phyloP scores from a whole-genome alignment of 2,113 vertebrate species.

The Struthio camelus region DNA sequence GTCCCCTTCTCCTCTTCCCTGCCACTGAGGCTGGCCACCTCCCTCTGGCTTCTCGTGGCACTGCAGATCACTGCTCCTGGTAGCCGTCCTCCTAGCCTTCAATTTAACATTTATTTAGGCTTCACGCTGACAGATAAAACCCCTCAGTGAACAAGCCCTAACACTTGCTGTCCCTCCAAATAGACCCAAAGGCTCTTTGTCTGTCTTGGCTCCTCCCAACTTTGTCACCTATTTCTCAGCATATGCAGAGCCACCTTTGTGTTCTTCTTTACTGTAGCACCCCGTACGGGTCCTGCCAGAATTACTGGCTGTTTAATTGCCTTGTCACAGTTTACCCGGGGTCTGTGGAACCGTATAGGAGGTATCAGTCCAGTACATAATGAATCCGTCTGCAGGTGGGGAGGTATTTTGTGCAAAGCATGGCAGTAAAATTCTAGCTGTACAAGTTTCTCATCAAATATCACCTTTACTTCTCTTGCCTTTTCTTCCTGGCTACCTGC shows the following conservation, averaged over 20 bases:
- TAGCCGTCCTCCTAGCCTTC: too few species aligned
- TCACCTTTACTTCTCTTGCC: neutral
- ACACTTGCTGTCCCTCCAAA: neutral
- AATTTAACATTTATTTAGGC: neutral
- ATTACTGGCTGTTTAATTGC: neutral
- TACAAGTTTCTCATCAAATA: too few species aligned
- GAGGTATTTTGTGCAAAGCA: neutral
- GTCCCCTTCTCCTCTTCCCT: neutral
- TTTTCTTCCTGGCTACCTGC: neutral
- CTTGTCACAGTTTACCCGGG: neutral
- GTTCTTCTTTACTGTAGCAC: rapidly evolving
- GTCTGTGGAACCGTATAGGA: neutral
- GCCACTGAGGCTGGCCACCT: neutral
- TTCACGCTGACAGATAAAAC: neutral
- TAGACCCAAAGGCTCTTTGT: neutral
- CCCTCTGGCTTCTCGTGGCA: neutral
- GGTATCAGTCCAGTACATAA: neutral
- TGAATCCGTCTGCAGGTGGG: neutral
- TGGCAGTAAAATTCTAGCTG: neutral
- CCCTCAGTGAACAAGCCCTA: neutral
- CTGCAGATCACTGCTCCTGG: rapidly evolving
- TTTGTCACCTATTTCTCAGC: neutral
- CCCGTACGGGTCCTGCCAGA: rapidly evolving
- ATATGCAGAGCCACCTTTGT: rapidly evolving
- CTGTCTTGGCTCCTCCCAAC: neutral